phyloP scores from a whole-genome alignment of 2,797 vertebrate genomes.

The Naso thynnoides region DNA sequence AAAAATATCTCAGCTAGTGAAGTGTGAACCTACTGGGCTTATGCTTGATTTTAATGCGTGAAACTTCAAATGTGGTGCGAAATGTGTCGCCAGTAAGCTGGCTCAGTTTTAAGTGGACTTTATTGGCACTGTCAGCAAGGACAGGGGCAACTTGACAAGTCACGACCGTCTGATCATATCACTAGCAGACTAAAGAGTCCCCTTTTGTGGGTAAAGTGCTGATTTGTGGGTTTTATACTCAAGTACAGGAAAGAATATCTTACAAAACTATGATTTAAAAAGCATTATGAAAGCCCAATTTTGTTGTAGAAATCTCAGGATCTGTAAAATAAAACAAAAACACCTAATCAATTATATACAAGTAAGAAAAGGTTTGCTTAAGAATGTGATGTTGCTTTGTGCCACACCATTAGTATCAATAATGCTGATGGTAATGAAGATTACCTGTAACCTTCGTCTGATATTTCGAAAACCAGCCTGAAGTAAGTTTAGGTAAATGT shows the following conservation, averaged over 20 bases:
- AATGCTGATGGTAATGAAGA: neutral
- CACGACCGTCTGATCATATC: conserved; percentile 36
- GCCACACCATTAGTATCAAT: neutral
- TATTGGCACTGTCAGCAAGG: conserved; percentile 37
- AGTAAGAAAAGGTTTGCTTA: too few relatives aligned
- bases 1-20: conserved; percentile 57
- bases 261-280: neutral
- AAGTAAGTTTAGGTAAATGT: neutral
- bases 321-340: neutral
- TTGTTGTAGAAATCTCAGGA: neutral
- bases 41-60: conserved; percentile 55
- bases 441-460: neutral
- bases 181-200: neutral
- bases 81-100: conserved; percentile 49
- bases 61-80: conserved; percentile 61
- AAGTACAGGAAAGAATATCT: neutral
- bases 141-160: conserved; percentile 43
- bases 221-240: neutral
- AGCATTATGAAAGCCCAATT: neutral
- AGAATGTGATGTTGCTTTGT: neutral
- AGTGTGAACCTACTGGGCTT: conserved; percentile 59
- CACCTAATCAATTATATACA: neutral
- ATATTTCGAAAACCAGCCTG: neutral
- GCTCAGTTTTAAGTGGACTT: conserved; percentile 46
- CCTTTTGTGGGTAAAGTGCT: neutral